Evolutionary conservation across 1,140 invertebrate species (phyloP), one percentile per base, ranked within the genome.

Genomic region (Muscidifurax raptorellus): DNA sequence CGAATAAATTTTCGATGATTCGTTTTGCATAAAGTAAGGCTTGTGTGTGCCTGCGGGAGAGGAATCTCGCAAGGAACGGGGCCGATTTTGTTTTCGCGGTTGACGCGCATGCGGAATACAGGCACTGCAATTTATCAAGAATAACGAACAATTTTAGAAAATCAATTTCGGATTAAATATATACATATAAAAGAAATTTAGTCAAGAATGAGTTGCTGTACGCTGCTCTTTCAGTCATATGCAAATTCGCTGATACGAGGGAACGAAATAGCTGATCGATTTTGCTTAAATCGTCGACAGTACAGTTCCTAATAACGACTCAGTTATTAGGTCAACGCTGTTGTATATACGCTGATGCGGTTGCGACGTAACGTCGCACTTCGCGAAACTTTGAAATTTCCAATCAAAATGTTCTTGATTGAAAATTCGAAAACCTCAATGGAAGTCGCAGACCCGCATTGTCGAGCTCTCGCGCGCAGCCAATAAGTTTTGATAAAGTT

Each of bases 371-470:
- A n/a, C 15, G 7, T 32, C n/a, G n/a, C 28, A 74, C 28, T 22
- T 36, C 12, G 6, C 27, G 74, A 27, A 78, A 78, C 76, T 79
- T 67, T 12, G n/a, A 67, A 79, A 79, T 79, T 79, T 79, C 77
- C 77, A 79, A 79, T 79, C 77, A 79, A 79, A 67, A 79, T 79
- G 36, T 67, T 78, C 47, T 78, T 64, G 52, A 78, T 78, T 64
- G 76, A 64, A 64, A 64, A 52, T 64, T 78, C 18, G 76, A n/a
- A 64, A 64, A 32, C 52, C 76, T 15, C 30, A 36, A 9, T 27
- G 10, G 40, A n/a, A 40, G 9, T n/a, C 52, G 18, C 52, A 22
- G 18, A 6, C 7, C 5, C 32, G 15, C 22, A 59, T 59, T 59
- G 52, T 59, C 22, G 22, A 59, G 22, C 52, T 59, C n/a, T n/a